A percentile compares a stretch with the other conserved stretches of the same genome.
phyloP scores from a whole-genome alignment of 2,797 vertebrate species.

The Eospalax fontanierii region DNA sequence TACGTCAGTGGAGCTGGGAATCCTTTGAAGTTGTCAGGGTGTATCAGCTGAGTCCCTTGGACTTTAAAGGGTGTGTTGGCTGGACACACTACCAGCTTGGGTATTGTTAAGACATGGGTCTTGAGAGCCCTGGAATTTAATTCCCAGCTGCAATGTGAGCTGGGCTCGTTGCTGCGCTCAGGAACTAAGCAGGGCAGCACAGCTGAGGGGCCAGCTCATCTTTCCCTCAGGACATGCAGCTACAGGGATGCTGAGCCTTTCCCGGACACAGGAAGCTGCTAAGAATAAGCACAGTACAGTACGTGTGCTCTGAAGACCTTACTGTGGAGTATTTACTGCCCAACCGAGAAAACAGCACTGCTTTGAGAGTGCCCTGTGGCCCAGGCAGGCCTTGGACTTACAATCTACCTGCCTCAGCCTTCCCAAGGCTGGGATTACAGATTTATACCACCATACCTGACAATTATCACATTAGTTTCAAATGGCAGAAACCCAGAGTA shows the following conservation, averaged over 20 bases:
- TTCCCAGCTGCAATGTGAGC: not conserved
- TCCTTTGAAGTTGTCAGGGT: not conserved
- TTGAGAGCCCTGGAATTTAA: not conserved
- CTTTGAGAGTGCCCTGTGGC: not conserved
- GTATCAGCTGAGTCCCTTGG: not conserved
- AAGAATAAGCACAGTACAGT: constrained; percentile 72
- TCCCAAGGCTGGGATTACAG: not conserved
- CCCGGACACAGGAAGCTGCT: not conserved
- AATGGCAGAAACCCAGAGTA: not conserved
- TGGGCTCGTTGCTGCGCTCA: not conserved
- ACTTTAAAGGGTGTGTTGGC: not conserved
- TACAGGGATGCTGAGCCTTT: not conserved
- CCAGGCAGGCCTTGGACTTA: not conserved
- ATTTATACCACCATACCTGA: not conserved
- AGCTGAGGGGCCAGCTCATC: constrained; percentile 71
- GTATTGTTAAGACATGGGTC: not conserved
- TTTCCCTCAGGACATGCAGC: constrained; percentile 50
- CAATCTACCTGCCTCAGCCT: not conserved
- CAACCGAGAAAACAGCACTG: not conserved
- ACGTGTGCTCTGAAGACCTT: not conserved
- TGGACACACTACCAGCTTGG: not conserved
- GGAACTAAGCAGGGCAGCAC: constrained; percentile 7
- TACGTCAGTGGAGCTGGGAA: not conserved
- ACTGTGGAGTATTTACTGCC: not conserved
- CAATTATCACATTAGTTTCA: not conserved